Percentiles rank a stretch among this genome's conserved stretches.
phyloP scores from a whole-genome alignment of 2,888 invertebrate genomes.

The Melanotus villosus region DNA sequence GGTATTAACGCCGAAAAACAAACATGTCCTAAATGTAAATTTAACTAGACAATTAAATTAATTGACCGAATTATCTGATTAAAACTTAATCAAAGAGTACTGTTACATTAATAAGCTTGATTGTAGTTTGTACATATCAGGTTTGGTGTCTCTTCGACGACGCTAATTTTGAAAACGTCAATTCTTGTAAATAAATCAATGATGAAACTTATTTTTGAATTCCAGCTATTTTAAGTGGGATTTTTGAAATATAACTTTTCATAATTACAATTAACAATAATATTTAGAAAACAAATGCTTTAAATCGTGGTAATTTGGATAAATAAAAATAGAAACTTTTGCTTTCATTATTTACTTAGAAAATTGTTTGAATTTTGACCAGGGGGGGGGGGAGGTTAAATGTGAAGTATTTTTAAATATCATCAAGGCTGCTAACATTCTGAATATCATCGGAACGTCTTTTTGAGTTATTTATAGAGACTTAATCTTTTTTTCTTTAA shows the following conservation, averaged over 20 bases:
- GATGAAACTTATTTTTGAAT: conserved; percentile 26
- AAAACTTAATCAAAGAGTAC: conserved; percentile 64
- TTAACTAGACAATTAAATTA: conserved; percentile 64
- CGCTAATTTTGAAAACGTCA: conserved; percentile 23
- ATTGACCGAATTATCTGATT: conserved; percentile 65
- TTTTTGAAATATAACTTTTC: no score
- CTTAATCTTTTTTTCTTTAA: no score
- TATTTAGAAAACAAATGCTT: no score
- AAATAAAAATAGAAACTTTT: no score
- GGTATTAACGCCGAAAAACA: conserved; percentile 56
- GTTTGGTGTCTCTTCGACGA: conserved; percentile 24
- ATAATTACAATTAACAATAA: no score
- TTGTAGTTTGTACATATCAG: conserved; percentile 39
- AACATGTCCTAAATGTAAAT: conserved; percentile 56
- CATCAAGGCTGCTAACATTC: no score
- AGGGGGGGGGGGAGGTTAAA: no score
- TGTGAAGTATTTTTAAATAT: no score
- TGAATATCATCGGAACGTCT: no score
- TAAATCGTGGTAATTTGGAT: no score
- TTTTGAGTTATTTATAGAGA: conserved; percentile 43
- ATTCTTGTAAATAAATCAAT: conserved; percentile 30
- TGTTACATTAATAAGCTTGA: conserved; percentile 62
- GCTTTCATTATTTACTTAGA: background rate
- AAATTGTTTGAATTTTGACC: no score
- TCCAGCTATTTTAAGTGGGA: no score